These are phyloP conservation scores for Coracopsis vasa DNA, from an alignment of 2,113 vertebrate species.

Conservation along the genomic window DNA sequence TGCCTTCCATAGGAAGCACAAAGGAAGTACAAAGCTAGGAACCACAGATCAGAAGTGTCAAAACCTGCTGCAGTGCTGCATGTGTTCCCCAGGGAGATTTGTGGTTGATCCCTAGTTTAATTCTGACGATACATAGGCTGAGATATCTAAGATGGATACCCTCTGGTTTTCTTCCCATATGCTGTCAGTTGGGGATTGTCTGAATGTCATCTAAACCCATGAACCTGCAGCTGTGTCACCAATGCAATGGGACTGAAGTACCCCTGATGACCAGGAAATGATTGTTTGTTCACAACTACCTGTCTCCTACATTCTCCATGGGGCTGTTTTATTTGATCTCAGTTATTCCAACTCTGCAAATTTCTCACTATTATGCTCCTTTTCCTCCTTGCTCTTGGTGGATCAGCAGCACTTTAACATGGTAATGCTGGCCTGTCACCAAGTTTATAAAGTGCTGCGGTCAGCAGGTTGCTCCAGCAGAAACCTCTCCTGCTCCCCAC, in stretches of 20 bases:
- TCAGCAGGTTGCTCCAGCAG: slow-evolving; percentile 16
- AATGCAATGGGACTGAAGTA: neutral
- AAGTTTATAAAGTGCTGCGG: neutral
- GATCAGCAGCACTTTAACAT: neutral
- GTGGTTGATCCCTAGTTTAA: neutral
- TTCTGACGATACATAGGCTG: neutral
- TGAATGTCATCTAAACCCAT: neutral
- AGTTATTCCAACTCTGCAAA: neutral
- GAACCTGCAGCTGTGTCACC: neutral
- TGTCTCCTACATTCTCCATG: neutral
- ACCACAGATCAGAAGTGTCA: neutral
- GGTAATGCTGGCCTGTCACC: neutral
- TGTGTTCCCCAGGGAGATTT: neutral
- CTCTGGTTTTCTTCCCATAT: neutral
- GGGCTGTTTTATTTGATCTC: neutral
- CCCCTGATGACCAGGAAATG: neutral
- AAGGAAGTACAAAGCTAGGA: neutral
- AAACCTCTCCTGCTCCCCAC: neutral
- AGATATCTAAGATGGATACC: neutral
- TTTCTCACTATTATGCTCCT: neutral
- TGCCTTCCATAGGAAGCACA: neutral
- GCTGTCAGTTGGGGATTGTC: neutral
- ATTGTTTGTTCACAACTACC: neutral
- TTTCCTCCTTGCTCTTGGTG: neutral
- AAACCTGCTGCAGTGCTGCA: neutral